phyloP scores from a whole-genome alignment of 2,888 invertebrate genomes.

The Dilophus febrilis region DNA sequence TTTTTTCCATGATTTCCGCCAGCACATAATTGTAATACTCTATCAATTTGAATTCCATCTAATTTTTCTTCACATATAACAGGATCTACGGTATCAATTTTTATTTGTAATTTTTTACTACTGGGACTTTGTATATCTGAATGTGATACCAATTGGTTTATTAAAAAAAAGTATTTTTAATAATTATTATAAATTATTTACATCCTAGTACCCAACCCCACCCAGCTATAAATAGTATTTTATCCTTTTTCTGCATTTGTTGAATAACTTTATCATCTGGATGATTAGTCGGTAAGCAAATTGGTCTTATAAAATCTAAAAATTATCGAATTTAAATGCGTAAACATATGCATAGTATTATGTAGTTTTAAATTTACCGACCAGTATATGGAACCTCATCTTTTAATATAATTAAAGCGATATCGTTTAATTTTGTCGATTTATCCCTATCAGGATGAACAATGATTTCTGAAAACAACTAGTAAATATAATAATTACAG shows the following conservation, averaged over 20 bases:
- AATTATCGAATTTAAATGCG: no score
- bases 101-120: slow-evolving; percentile 1
- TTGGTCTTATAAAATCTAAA: slow-evolving; percentile 2
- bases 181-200: background rate
- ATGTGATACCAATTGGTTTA: background rate
- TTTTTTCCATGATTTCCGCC: background rate
- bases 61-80: background rate
- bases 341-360: no score
- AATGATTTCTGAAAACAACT: background rate
- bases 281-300: slow-evolving; percentile 1
- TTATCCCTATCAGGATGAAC: slow-evolving; percentile 1
- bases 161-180: background rate
- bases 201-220: slow-evolving; percentile 2
- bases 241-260: no score
- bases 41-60: no score
- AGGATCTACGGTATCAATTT: background rate
- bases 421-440: background rate
- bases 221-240: background rate
- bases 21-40: background rate
- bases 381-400: background rate
- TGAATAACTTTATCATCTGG: background rate
- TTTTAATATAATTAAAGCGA: slow-evolving; percentile 1
- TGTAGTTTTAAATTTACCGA: no score
- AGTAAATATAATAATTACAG: no score
- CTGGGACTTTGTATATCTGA: background rate